Percentiles rank a stretch among this genome's conserved stretches.
phyloP scores from a whole-genome alignment of 2,797 vertebrate species.

The Sardinella longiceps region DNA sequence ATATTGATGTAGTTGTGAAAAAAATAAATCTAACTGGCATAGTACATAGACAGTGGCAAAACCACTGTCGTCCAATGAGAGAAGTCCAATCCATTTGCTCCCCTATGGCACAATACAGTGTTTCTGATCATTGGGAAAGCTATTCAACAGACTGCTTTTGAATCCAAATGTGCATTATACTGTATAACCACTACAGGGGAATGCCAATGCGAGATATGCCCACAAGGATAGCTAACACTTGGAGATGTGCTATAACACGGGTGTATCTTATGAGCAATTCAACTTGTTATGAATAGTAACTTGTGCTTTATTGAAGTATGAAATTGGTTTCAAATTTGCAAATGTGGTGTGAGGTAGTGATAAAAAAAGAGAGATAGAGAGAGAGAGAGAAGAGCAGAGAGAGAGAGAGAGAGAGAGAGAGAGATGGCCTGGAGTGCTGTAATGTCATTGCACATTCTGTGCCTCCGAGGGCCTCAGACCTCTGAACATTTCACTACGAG shows the following conservation, averaged over 20 bases:
- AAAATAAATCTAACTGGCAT: background rate
- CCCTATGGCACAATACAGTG: background rate
- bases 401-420: background rate
- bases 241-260: background rate
- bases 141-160: background rate
- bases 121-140: constrained; percentile 12
- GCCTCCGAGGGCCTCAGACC: background rate
- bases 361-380: background rate
- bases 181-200: background rate
- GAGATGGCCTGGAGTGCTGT: background rate
- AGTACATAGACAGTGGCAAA: too few relatives aligned
- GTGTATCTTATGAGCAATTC: background rate
- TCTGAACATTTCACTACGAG: constrained; percentile 5
- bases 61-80: background rate
- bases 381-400: background rate
- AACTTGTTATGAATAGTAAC: background rate
- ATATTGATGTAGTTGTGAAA: background rate
- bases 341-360: background rate
- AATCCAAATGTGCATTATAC: background rate
- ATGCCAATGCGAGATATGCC: background rate
- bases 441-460: background rate
- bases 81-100: background rate
- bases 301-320: constrained; percentile 9
- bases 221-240: background rate
- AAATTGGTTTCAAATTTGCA: constrained; percentile 18